Base-by-base conservation (phyloP, 2,888 invertebrate species). In the Bombylius discolor region DNA sequence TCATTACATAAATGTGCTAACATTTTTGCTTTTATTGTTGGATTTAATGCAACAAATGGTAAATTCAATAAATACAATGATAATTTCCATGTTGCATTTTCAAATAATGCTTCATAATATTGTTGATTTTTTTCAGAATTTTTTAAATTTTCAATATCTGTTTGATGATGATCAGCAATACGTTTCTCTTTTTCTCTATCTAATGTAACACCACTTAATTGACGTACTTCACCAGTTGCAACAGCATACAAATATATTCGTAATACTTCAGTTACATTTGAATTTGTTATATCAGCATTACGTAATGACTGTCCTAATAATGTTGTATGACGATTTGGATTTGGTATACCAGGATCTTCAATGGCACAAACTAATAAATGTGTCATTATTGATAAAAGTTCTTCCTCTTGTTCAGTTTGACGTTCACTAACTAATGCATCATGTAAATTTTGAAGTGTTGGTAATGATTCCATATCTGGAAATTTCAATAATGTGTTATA, bases 1-100 rank as follows among this genome's bases (percentile, higher is more conserved):
- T 98, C 96, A 74, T 97, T 92, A 76, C 96, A 96, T 34, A 97
- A 79, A 76, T 89, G 94, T 3, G 91, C 89, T 51, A 97, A 75
- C 66, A 96, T 89, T 61, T 87, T 84, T 0, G 93, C 87, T 71
- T 97, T 97, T 62, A 85, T 83, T 0, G 89, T 87, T 4, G 94
- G 83, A 69, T 84, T 87, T 5, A 97, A 77, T 0, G 93, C 84
- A 56, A 92, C 81, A 76, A 92, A 94, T 0, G 95, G 90, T 62
- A 85, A 86, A 70, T 87, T 85, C 57, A 85, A 83, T 13, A 96
- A 78, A 64, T 86, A 81, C 64, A 87, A 85, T 6, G 89, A 86
- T 66, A 90, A 78, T 66, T 84, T 87, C 78, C 86, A 90, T 0
- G 89, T 89, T 52, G 79, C 76, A 69, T 90, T 89, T 62, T 79